A percentile compares a stretch with the other conserved stretches of the same genome.
These are phyloP conservation scores for Alosa sapidissima DNA, from an alignment of 2,797 vertebrate genomes.

Conservation along the genomic window DNA sequence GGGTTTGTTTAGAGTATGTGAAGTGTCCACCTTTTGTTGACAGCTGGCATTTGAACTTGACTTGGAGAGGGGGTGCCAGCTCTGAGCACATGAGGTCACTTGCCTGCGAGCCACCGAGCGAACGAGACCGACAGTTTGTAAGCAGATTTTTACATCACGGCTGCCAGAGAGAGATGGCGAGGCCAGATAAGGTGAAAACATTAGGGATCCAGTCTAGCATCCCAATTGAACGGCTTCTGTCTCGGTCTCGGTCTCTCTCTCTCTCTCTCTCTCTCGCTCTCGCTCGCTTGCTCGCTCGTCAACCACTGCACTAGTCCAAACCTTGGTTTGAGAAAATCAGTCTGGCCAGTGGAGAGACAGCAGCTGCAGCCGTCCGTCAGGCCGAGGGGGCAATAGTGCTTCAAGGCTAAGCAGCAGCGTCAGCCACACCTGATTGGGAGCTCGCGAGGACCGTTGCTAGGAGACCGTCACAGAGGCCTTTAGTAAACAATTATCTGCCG, in stretches of 20 bases:
- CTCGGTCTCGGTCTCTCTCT: not conserved
- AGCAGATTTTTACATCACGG: not conserved
- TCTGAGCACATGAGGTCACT: not conserved
- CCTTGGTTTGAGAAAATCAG: constrained; percentile 36
- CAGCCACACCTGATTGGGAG: constrained; percentile 79
- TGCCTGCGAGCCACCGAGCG: not conserved
- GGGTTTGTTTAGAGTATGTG: not conserved
- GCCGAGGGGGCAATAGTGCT: constrained; percentile 54
- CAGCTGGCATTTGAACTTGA: constrained; percentile 24
- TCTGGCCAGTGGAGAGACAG: constrained; percentile 32
- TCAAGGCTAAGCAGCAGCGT: constrained; percentile 73
- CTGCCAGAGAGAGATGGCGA: not conserved
- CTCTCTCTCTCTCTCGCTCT: not conserved
- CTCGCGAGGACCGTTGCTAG: constrained; percentile 82
- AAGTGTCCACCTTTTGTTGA: constrained; percentile 18
- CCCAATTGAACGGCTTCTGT: not conserved
- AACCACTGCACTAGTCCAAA: not conserved
- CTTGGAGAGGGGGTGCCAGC: not conserved
- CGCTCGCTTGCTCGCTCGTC: not conserved
- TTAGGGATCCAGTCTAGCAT: not conserved
- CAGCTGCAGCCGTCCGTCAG: constrained; percentile 56
- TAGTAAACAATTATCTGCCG: constrained; percentile 84
- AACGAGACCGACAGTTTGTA: not conserved
- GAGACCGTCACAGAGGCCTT: constrained; percentile 80
- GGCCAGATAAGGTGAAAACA: not conserved